A percentile compares a stretch with the other conserved stretches of the same genome.
phyloP scores from a whole-genome alignment of 2,888 invertebrate species.

The Eumerus sabulonum region DNA sequence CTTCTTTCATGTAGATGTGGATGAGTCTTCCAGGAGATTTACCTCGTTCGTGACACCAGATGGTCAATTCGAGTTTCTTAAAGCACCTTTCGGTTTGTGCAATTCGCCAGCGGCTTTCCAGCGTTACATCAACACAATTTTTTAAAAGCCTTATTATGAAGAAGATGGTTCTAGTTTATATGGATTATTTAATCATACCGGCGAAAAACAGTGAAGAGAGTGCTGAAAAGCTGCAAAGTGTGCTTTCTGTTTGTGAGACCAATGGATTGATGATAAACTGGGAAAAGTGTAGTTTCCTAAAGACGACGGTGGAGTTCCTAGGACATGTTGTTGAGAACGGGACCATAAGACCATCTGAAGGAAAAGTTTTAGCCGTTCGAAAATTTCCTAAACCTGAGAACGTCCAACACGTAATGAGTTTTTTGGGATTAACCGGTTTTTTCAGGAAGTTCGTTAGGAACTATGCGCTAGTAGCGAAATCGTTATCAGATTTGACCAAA shows the following conservation, averaged over 20 bases:
- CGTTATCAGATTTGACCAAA: slow-evolving; percentile 54
- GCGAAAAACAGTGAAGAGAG: neutral
- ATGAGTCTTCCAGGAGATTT: slow-evolving; percentile 45
- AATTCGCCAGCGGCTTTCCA: slow-evolving; percentile 74
- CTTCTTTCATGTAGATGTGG: slow-evolving; percentile 33
- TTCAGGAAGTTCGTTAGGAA: neutral
- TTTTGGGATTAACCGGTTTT: slow-evolving; percentile 39
- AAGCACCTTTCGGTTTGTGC: slow-evolving; percentile 76
- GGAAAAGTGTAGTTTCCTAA: too few species aligned
- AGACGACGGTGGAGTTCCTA: slow-evolving; percentile 1
- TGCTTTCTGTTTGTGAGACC: neutral
- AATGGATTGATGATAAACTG: slow-evolving; percentile 5
- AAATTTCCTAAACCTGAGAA: neutral
- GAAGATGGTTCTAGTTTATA: neutral
- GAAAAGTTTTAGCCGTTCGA: slow-evolving; percentile 1
- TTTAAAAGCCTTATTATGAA: neutral
- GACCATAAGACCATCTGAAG: slow-evolving; percentile 9
- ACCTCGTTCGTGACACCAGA: too few species aligned
- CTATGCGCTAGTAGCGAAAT: neutral
- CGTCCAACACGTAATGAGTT: neutral
- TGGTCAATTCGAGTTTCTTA: too few species aligned
- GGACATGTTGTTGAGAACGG: slow-evolving; percentile 20
- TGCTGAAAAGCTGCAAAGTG: neutral
- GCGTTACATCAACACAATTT: slow-evolving; percentile 45
- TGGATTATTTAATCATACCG: slow-evolving; percentile 12